Conservation (phyloP, 2,888 invertebrate genomes). For the Odontothrips loti region DNA sequence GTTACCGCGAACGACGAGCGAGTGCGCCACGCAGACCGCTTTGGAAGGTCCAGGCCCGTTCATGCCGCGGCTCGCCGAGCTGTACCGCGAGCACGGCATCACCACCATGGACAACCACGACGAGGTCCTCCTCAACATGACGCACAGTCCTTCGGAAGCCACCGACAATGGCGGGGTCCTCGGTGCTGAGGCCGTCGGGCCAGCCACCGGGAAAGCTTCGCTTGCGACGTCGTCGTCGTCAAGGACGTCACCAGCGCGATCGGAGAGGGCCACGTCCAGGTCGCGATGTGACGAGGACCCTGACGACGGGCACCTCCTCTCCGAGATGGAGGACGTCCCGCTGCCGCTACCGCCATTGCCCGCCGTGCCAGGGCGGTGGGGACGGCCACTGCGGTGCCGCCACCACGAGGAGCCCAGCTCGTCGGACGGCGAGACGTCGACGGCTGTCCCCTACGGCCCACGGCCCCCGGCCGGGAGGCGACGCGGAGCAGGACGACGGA, state of each 20-base stretch:
- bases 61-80: neutral
- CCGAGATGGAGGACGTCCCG: neutral
- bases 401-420: neutral
- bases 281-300: neutral
- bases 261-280: neutral
- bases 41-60: neutral
- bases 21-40: neutral
- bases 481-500: neutral
- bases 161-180: neutral
- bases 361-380: neutral
- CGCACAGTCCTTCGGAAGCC: neutral
- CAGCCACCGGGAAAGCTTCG: neutral
- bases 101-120: neutral
- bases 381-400: neutral
- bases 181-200: neutral
- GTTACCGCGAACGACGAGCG: neutral
- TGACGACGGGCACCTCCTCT: neutral
- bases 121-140: neutral
- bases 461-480: neutral
- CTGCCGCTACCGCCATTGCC: neutral
- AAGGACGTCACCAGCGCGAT: neutral
- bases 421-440: neutral
- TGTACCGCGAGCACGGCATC: slow-evolving; percentile 14
- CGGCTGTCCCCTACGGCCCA: neutral
- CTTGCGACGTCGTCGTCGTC: neutral